A percentile compares a stretch with the other conserved stretches of the same genome.
These are phyloP conservation scores for Plutomurus gul DNA, from an alignment of 1,140 invertebrate genomes.

Conservation along the genomic window DNA sequence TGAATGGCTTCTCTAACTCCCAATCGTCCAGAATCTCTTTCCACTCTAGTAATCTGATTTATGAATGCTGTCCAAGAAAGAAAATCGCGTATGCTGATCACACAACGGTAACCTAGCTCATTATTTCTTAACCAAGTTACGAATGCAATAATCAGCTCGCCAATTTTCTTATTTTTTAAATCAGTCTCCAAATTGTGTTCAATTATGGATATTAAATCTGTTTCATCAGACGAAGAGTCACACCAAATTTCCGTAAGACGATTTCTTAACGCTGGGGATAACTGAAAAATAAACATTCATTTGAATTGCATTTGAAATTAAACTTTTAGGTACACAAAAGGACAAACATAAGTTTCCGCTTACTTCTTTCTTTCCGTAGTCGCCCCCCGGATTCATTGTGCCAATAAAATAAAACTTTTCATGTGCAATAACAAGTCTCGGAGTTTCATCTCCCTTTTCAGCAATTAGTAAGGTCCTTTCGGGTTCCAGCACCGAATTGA, in stretches of 20 bases:
- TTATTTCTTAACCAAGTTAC: constrained; percentile 74
- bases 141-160: constrained; percentile 75
- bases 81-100: constrained; percentile 90
- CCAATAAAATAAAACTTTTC: constrained; percentile 87
- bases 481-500: constrained; percentile 96
- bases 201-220: constrained; percentile 78
- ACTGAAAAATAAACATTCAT: constrained; percentile 56
- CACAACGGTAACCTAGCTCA: constrained; percentile 75
- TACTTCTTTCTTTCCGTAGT: constrained; percentile 98
- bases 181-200: constrained; percentile 72
- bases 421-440: constrained; percentile 71
- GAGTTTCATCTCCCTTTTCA: constrained; percentile 73
- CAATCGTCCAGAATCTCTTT: neutral
- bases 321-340: neutral
- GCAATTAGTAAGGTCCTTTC: constrained; percentile 87
- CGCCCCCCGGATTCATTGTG: constrained; percentile 99
- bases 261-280: constrained; percentile 96
- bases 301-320: neutral
- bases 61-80: constrained; percentile 93
- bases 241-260: constrained; percentile 99
- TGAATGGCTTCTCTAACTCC: constrained; percentile 59
- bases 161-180: constrained; percentile 67
- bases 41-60: constrained; percentile 64
- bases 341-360: constrained; percentile 9
- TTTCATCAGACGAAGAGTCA: constrained; percentile 67